A percentile compares a stretch with the other conserved stretches of the same genome.
These are phyloP conservation scores for Euleptes europaea DNA, from an alignment of 2,113 vertebrate species.

Conservation along the genomic window DNA sequence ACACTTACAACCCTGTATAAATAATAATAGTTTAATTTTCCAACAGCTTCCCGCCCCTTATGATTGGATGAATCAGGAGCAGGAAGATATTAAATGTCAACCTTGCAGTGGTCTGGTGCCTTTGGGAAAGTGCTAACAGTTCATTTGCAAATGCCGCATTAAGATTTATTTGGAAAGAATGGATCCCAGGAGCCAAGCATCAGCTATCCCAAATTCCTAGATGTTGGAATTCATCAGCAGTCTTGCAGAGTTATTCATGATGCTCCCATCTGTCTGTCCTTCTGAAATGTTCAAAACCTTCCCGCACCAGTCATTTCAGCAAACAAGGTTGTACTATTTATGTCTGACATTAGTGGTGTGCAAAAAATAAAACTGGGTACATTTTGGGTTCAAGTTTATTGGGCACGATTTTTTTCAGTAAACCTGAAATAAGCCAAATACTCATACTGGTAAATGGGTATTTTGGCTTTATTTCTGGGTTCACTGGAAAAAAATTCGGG, in stretches of 20 bases:
- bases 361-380: no score
- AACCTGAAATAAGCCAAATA: no score
- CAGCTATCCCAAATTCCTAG: neutral
- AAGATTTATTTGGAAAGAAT: slow-evolving; percentile 9
- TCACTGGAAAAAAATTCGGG: no score
- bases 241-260: neutral
- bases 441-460: no score
- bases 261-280: neutral
- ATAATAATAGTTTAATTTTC: slow-evolving; percentile 45
- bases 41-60: slow-evolving; percentile 34
- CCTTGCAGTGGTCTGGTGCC: neutral
- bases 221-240: neutral
- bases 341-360: neutral
- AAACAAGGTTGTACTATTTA: neutral
- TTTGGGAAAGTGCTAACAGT: slow-evolving; percentile 28
- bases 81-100: slow-evolving; percentile 32
- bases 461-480: no score
- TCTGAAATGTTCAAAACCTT: neutral
- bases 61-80: neutral
- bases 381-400: no score
- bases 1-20: slow-evolving; percentile 24
- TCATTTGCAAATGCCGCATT: slow-evolving; percentile 27
- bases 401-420: no score
- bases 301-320: neutral
- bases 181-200: neutral